Evolutionary conservation across 2,888 invertebrate species (phyloP).

Genomic region (Pandemis heparana): DNA sequence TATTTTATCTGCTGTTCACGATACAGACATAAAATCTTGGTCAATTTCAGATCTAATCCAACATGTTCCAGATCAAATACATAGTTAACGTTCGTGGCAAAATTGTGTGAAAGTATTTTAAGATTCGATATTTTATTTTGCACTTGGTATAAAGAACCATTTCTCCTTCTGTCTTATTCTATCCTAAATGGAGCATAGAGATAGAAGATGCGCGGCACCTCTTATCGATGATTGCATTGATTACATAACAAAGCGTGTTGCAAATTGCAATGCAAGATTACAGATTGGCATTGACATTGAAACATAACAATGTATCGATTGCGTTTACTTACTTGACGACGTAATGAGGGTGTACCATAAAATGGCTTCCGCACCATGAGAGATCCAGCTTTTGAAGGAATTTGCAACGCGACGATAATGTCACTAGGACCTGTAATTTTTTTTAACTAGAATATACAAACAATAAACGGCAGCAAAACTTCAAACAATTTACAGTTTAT

Average conservation of each 20-base stretch:
- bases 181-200: no score
- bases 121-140: no score
- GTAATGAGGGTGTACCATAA: slow-evolving; percentile 70
- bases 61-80: no score
- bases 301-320: slow-evolving; percentile 19
- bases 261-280: slow-evolving; percentile 9
- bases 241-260: slow-evolving; percentile 3
- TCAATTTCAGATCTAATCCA: no score
- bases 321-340: slow-evolving; percentile 69
- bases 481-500: no score
- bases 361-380: slow-evolving; percentile 94
- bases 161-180: no score
- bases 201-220: background rate
- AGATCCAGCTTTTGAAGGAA: slow-evolving; percentile 92
- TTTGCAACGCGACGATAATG: slow-evolving; percentile 85
- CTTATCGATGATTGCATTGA: background rate
- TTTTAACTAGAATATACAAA: background rate
- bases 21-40: no score
- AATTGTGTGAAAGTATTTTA: no score
- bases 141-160: no score
- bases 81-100: no score
- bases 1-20: no score
- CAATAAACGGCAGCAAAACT: no score
- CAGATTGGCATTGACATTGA: slow-evolving; percentile 26
- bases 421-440: slow-evolving; percentile 66